A percentile compares a stretch with the other conserved stretches of the same genome.
These are phyloP conservation scores for Calliopum simillimum DNA, from an alignment of 2,888 invertebrate species.

Conservation along the genomic window DNA sequence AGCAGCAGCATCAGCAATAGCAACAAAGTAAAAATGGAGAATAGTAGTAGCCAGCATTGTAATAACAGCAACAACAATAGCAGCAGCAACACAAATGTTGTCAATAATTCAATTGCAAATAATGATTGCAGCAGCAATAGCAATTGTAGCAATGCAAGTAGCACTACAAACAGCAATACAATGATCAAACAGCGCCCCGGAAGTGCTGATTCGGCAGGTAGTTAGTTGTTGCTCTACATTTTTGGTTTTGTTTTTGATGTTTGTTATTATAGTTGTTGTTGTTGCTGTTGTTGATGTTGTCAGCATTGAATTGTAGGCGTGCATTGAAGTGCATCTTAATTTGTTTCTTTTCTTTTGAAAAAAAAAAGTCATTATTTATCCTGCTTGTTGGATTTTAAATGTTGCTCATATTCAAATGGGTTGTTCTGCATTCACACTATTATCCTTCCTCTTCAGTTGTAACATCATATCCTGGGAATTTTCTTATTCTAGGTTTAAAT, in stretches of 20 bases:
- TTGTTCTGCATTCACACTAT: too few relatives aligned
- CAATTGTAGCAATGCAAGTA: slow-evolving; percentile 36
- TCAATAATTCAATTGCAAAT: slow-evolving; percentile 48
- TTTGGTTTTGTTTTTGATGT: slow-evolving; percentile 22
- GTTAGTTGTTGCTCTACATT: slow-evolving; percentile 44
- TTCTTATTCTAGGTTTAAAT: too few relatives aligned
- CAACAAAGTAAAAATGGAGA: background rate
- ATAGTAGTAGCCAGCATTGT: slow-evolving; percentile 28
- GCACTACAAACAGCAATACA: slow-evolving; percentile 37
- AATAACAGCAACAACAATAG: slow-evolving; percentile 24
- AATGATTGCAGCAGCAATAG: slow-evolving; percentile 38
- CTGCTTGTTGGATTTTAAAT: too few relatives aligned
- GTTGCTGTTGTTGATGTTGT: slow-evolving; percentile 4
- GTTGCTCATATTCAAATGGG: too few relatives aligned
- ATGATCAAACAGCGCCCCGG: slow-evolving; percentile 41
- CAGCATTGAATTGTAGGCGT: background rate
- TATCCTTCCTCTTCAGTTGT: too few relatives aligned
- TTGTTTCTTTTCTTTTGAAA: background rate
- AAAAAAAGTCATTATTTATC: too few relatives aligned
- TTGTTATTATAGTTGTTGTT: slow-evolving; percentile 4
- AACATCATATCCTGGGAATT: too few relatives aligned
- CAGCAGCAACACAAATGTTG: slow-evolving; percentile 44
- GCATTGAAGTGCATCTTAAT: background rate
- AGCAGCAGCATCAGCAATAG: slow-evolving; percentile 28
- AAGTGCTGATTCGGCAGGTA: slow-evolving; percentile 45